These are phyloP conservation scores for Eunapius fragilis DNA, from an alignment of 37 sponge, comb jelly and placozoan genomes.

Conservation along the genomic window DNA sequence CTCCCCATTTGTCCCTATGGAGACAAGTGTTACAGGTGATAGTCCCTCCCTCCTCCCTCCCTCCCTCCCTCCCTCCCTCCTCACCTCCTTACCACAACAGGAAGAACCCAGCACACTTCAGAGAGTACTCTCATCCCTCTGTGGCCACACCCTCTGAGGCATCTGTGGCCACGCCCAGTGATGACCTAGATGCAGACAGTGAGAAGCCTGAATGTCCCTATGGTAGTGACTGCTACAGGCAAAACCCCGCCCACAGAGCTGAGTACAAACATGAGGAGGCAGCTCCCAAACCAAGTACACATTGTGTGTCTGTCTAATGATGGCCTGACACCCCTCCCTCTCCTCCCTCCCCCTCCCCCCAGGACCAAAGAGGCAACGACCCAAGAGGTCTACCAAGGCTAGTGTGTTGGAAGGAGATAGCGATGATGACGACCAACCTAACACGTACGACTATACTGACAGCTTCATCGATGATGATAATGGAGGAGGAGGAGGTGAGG, in stretches of 20 bases:
- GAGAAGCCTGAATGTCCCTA: conserved; percentile 74
- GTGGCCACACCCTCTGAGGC: neutral
- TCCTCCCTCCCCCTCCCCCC: neutral
- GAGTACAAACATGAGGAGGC: conserved; percentile 67
- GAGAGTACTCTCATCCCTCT: conserved; percentile 76
- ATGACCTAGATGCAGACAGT: conserved; percentile 22
- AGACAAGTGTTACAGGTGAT: conserved; percentile 79
- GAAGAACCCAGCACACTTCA: conserved; percentile 88
- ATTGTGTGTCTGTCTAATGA: neutral
- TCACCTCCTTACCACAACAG: conserved; percentile 45
- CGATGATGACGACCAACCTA: conserved; percentile 84
- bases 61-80: neutral
- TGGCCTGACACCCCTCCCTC: neutral
- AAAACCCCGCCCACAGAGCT: conserved; percentile 70
- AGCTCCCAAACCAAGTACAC: conserved; percentile 3
- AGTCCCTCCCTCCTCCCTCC: neutral
- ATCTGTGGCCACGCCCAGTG: neutral
- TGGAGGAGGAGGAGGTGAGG: neutral
- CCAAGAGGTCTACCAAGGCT: conserved; percentile 5
- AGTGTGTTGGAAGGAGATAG: conserved; percentile 77
- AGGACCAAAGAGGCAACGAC: neutral
- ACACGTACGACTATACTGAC: conserved; percentile 86
- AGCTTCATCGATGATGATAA: conserved; percentile 79
- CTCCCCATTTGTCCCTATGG: conserved; percentile 82
- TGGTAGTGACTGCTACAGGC: conserved; percentile 84